These are phyloP conservation scores for Falco cherrug DNA, from an alignment of 2,797 vertebrate genomes.

Conservation along the genomic window DNA sequence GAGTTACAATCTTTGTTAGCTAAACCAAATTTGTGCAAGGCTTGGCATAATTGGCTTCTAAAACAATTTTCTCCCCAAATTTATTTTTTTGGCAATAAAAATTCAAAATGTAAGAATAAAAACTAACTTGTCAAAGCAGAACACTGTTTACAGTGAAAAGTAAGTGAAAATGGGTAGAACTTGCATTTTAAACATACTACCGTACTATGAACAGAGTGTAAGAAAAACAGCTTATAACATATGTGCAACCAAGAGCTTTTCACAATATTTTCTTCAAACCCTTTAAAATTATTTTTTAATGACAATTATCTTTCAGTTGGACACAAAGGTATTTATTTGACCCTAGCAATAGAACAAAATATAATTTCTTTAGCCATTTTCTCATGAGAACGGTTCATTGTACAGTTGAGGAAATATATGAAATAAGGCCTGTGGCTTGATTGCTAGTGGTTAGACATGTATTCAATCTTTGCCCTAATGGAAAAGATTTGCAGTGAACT, in stretches of 20 bases:
- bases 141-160: slow-evolving; percentile 86
- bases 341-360: slow-evolving; percentile 99
- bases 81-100: slow-evolving; percentile 85
- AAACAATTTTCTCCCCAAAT: slow-evolving; percentile 75
- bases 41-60: slow-evolving; percentile 81
- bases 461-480: slow-evolving; percentile 90
- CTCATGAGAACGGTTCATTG: slow-evolving; percentile 95
- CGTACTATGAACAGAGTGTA: slow-evolving; percentile 86
- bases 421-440: slow-evolving; percentile 99
- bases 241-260: slow-evolving; percentile 91
- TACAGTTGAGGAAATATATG: slow-evolving; percentile 98
- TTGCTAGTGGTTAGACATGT: slow-evolving; percentile 98
- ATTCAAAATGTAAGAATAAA: slow-evolving; percentile 82
- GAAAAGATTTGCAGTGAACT: slow-evolving; percentile 85
- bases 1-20: slow-evolving; percentile 83
- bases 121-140: slow-evolving; percentile 84
- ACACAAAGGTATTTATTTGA: slow-evolving; percentile 91
- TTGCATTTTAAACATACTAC: slow-evolving; percentile 83
- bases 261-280: slow-evolving; percentile 93
- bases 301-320: slow-evolving; percentile 91
- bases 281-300: slow-evolving; percentile 87
- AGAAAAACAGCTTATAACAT: slow-evolving; percentile 88
- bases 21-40: slow-evolving; percentile 88
- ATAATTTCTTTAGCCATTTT: slow-evolving; percentile 98
- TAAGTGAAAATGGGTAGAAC: slow-evolving; percentile 83